Percentiles rank a stretch among this genome's conserved stretches.
These are phyloP conservation scores for Herpailurus yagouaroundi DNA, from an alignment of 2,113 vertebrate genomes.

Conservation along the genomic window DNA sequence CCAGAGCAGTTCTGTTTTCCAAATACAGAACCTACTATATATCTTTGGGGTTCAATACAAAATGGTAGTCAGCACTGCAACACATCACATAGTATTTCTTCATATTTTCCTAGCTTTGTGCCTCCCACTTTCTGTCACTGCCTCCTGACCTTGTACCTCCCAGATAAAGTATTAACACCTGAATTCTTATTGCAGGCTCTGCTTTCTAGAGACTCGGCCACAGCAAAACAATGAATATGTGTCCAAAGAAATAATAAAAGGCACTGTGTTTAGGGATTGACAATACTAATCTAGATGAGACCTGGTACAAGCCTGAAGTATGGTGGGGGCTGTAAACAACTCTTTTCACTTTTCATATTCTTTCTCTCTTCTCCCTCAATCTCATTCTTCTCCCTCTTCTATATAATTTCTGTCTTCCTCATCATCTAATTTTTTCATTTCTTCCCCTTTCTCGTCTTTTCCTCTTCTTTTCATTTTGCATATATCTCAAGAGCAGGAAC, in stretches of 20 bases:
- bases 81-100: background rate
- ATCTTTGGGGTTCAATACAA: background rate
- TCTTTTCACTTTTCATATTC: background rate
- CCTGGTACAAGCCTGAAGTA: background rate
- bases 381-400: background rate
- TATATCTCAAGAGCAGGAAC: background rate
- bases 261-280: background rate
- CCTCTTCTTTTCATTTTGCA: background rate
- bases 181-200: background rate
- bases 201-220: background rate
- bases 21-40: background rate
- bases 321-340: background rate
- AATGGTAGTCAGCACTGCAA: background rate
- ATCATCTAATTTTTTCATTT: background rate
- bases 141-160: background rate
- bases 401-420: background rate
- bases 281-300: background rate
- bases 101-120: background rate
- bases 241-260: background rate
- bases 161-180: background rate
- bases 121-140: background rate
- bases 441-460: background rate
- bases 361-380: background rate
- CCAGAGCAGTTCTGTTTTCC: background rate
- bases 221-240: background rate